Base-by-base conservation (phyloP, 2,113 vertebrate genomes). In the Hyperoodon ampullatus region DNA sequence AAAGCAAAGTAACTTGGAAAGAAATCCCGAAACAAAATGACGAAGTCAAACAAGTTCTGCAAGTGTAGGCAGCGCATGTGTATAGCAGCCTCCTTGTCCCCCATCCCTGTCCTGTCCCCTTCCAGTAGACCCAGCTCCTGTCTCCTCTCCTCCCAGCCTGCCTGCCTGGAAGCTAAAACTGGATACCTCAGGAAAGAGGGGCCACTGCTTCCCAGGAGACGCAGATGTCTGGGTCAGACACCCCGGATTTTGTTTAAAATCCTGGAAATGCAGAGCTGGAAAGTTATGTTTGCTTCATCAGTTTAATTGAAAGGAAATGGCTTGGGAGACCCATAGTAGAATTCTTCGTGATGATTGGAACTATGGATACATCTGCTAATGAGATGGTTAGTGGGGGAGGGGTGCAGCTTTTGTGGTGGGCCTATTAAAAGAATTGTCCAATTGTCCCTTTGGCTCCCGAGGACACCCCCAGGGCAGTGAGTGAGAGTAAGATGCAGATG, bases 271-370 rank as follows among this genome's bases (percentile, higher is more conserved):
- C n/a, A 39, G 7, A 88, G 39, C 86, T 58, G 15, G 35, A 44
- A 68, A 66, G n/a, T 80, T 77, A 65, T 19, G 16, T 82, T 85
- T 85, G 61, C 33, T 60, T 81, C 66, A 60, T 93, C 50, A 53
- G 8, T 35, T 86, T 71, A 77, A 61, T 72, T 33, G 91, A 85
- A 74, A 92, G 78, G 35, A 96, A 95, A 44, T 85, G 23, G 9
- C 4, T 84, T 30, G 8, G 70, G 18, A 84, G 66, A 68, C 33
- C 30, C 35, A 1, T 71, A 11, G 10, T 80, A 55, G 14, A 66
- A 4, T 63, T 96, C 77, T 75, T 16, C 9, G 5, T 44, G 58
- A 35, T 78, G 70, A 39, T 58, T 87, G 39, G 61, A 93, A 87
- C 55, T 72, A 58, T 19, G 18, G 55, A 58, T 58, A 39, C 8